Evolutionary conservation across 2,888 invertebrate species (phyloP), one percentile per base, ranked within the genome.

Genomic region (Lycophotia porphyrea): DNA sequence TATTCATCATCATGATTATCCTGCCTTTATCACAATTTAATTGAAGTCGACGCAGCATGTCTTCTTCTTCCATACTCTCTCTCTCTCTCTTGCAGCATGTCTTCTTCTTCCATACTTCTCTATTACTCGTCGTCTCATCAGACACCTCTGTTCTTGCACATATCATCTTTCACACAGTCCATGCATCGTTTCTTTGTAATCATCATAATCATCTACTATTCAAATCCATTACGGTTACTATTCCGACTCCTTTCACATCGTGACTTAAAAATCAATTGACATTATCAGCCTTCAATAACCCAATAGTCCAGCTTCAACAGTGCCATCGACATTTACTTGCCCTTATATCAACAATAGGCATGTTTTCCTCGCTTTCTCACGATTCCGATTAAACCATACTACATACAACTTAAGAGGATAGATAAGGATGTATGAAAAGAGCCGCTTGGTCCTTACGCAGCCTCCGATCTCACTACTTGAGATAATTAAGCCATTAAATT

Each of bases 401-500:
- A 73, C 81, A 86, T 88, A 83, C 86, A 86, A 88, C 87, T 88
- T 87, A 89, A 89, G 85, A 81, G 85, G 81, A 88, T 89, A 91
- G 92, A 93, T 93, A 92, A 91, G 85, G 87, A 80, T 80, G 82
- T 88, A 88, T 89, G 89, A 89, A 87, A 85, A 80, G 87, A 71
- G 81, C 84, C 82, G 85, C 87, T 88, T 84, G 89, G 90, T 90
- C 89, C 90, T 92, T 88, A 92, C 91, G 90, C 85, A 88, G 87
- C 84, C 89, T 88, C 88, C 90, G 91, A 93, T 93, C 92, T 90
- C 87, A 89, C 92, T 93, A 94, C 94, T 95, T 92, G 93, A 95
- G 94, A 94, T 95, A 95, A 96, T 95, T 94, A 95, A 95, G 94
- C 93, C 93, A 95, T 96, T 95, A 95, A 93, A 94, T 93, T 91